phyloP scores from a whole-genome alignment of 2,888 invertebrate genomes.

The Dynastes grantii region DNA sequence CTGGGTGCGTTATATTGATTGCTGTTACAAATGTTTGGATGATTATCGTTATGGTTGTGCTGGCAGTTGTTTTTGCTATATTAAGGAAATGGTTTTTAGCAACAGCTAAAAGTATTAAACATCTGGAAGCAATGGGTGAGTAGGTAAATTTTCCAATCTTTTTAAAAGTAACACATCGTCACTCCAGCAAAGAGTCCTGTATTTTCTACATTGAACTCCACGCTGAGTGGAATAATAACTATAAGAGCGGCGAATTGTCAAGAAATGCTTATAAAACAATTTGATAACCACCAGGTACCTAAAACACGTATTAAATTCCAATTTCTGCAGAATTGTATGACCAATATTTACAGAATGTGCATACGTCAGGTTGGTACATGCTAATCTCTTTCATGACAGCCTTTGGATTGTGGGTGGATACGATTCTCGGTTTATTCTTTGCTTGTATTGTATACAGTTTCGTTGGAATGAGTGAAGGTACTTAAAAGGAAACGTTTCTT shows the following conservation, averaged over 20 bases:
- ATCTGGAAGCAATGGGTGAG: conserved; percentile 73
- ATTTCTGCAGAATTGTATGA: background rate
- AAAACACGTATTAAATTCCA: background rate
- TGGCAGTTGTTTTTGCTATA: conserved; percentile 76
- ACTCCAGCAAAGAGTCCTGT: conserved; percentile 87
- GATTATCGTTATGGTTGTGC: conserved; percentile 74
- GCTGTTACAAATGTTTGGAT: conserved; percentile 78
- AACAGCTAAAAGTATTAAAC: conserved; percentile 82
- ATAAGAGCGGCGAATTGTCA: conserved; percentile 86
- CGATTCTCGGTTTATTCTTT: conserved; percentile 76
- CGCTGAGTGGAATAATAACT: conserved; percentile 87
- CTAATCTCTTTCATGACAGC: conserved; percentile 76
- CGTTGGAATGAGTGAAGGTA: conserved; percentile 73
- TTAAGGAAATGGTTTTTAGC: conserved; percentile 77
- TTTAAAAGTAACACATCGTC: background rate
- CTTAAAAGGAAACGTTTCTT: conserved; percentile 12
- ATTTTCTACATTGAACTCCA: conserved; percentile 88
- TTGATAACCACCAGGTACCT: conserved; percentile 77
- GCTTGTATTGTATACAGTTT: conserved; percentile 77
- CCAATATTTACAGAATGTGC: conserved; percentile 69
- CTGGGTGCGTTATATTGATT: conserved; percentile 79
- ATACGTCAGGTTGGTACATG: conserved; percentile 78
- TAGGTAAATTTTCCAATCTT: background rate
- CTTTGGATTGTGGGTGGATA: conserved; percentile 79
- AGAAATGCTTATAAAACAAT: conserved; percentile 79